Base-by-base conservation (phyloP, 1,140 invertebrate genomes). In the Diuraphis noxia region DNA sequence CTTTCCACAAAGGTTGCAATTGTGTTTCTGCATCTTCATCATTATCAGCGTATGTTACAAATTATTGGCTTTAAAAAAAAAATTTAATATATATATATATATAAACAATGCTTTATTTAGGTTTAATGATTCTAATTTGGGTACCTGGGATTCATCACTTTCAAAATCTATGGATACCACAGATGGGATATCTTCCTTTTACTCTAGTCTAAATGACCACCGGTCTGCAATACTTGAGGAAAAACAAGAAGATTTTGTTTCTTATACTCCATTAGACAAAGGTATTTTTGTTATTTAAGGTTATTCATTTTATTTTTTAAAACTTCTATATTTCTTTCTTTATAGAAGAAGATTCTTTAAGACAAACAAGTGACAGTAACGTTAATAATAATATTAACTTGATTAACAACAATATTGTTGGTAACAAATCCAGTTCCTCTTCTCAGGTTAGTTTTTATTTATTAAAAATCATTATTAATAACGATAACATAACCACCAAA, bases 341-440 rank as follows among this genome's bases (percentile, higher is more conserved):
- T 91, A 0, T 79, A 91, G 89, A 91, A 82, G 89, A 91, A 91
- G 72, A 90, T 10, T 79, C 43, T 49, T 52, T 36, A 23, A 91
- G 46, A 82, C 89, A 82, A 81, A 52, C 77, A 30, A 81, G 13
- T 82, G 89, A 91, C 34, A 91, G 77, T 52, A 91, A 82, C 41
- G 89, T 91, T 36, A 91, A 91, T 91, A 91, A 91, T 82, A 91
- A 91, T 52, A 91, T 91, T 91, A 36, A 91, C 38, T 81, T 91
- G 23, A 91, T 91, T 46, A 91, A 91, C 77, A 91, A 91, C 34
- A 91, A 91, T 81, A 81, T 91, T 46, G 25, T 91, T 82, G 89
- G 89, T 38, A 91, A 91, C n/a, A 91, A 79, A 82, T 91, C 89
- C 10, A 91, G 77, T 91, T 91, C 89, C 43, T 91, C 89, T 81